Evolutionary conservation across 2,797 vertebrate species (phyloP).

Genomic region (Fistularia commersonii): DNA sequence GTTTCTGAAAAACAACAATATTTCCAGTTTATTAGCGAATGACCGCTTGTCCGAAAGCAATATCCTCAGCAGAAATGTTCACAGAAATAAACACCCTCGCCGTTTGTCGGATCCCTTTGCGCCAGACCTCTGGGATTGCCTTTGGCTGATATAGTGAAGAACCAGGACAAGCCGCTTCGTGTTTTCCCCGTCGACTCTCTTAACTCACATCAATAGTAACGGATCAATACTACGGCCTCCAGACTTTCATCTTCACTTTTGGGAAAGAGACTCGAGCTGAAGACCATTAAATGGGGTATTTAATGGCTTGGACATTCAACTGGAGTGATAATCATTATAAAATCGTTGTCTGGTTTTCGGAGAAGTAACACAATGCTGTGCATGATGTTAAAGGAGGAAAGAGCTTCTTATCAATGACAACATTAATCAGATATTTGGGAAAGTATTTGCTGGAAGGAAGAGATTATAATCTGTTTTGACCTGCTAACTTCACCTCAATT

Average conservation of each 20-base stretch:
- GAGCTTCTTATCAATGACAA: no score
- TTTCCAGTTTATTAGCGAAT: no score
- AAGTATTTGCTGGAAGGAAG: no score
- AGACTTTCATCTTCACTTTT: constrained; percentile 10
- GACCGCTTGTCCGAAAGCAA: not conserved
- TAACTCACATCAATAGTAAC: constrained; percentile 24
- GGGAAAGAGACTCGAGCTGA: constrained; percentile 8
- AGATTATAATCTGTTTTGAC: no score
- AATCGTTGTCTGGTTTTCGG: not conserved
- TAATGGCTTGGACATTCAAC: not conserved
- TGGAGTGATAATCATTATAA: not conserved
- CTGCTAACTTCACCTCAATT: no score
- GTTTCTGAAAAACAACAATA: no score
- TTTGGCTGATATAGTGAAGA: constrained; percentile 19
- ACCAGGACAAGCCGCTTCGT: constrained; percentile 14
- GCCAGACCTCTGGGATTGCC: constrained; percentile 20
- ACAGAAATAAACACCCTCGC: constrained; percentile 30
- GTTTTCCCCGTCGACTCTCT: constrained; percentile 16
- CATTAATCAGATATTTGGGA: no score
- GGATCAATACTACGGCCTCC: constrained; percentile 14
- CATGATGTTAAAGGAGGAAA: no score
- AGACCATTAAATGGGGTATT: not conserved
- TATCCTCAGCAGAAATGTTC: constrained; percentile 24
- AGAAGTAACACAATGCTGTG: not conserved
- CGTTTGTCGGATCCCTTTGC: constrained; percentile 23